Percentiles rank a stretch among this genome's conserved stretches.
phyloP scores from a whole-genome alignment of 2,113 vertebrate genomes.

The Murina feae region DNA sequence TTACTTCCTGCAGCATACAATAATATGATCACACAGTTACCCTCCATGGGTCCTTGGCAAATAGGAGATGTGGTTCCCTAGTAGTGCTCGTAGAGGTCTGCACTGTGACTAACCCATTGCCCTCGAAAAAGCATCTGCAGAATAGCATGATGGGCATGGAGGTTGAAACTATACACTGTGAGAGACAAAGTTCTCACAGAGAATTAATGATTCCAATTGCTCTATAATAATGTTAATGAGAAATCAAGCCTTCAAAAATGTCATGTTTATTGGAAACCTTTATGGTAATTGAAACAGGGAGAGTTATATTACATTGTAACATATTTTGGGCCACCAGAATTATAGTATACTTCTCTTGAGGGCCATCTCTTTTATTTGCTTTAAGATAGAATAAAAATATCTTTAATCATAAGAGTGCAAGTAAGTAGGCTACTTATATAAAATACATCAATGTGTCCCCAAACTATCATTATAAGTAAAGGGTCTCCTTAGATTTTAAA shows the following conservation, averaged over 20 bases:
- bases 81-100: neutral
- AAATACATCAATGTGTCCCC: neutral
- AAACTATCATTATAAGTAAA: slow-evolving; percentile 32
- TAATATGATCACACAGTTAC: neutral
- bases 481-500: neutral
- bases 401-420: neutral
- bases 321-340: neutral
- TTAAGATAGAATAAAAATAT: neutral
- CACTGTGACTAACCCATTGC: neutral
- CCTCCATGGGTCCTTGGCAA: neutral
- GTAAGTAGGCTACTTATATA: neutral
- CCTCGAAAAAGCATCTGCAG: neutral
- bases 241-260: slow-evolving; percentile 29
- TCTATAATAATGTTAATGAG: neutral
- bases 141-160: neutral
- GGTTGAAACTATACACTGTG: neutral
- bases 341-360: neutral
- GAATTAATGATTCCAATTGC: neutral
- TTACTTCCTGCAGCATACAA: neutral
- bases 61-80: neutral
- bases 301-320: neutral
- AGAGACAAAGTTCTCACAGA: neutral
- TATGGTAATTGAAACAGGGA: neutral
- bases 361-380: neutral
- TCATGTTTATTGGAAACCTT: slow-evolving; percentile 53